Evolutionary conservation across 2,888 invertebrate genomes (phyloP), one percentile per base, ranked within the genome.

Genomic region (Caradrina kadenii): DNA sequence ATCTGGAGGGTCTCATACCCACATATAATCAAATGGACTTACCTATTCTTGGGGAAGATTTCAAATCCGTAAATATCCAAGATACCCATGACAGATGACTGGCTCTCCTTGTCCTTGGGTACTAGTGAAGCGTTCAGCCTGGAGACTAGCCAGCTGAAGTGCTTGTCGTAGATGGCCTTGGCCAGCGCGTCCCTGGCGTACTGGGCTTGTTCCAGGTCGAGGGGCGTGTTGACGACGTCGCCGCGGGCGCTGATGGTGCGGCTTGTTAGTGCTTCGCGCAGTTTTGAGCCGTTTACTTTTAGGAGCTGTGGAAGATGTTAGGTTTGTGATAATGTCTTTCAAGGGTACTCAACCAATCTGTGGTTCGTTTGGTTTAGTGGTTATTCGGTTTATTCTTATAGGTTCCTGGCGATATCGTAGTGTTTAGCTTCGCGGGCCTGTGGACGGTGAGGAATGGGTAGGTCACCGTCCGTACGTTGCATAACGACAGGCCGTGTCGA

Each of bases 61-160:
- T 99, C 99, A 90, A 99, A 99, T 60, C 99, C 99, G 87, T 99
- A 99, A 85, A 99, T 99, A 91, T 99, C 99, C 80, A 99, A 93
- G 82, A 99, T 98, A 2, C 99, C 99, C 94, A 99, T 98, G 0
- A 98, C 97, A 2, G 96, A 96, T 26, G 97, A 97, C 73, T 96
- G 96, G 0, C 94, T 93, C 7, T 96, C 96, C 55, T 94, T 94
- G 21, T 96, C 93, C 52, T 94, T 96, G 0, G 97, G 96, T 66
- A 97, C 96, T 31, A 98, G 93, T 0, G 98, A 98, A 39, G 96
- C 92, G 93, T 99, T 99, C 62, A 99, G 96, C 79, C 98, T 96
- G 49, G 96, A 96, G 15, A 99, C 99, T 26, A 99, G 96, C 99
- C 99, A 99, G 76, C 98, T 97, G 94, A 99, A 99, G 79, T 99